Base-by-base conservation (phyloP, 2,797 vertebrate species). In the Chelon auratus region DNA sequence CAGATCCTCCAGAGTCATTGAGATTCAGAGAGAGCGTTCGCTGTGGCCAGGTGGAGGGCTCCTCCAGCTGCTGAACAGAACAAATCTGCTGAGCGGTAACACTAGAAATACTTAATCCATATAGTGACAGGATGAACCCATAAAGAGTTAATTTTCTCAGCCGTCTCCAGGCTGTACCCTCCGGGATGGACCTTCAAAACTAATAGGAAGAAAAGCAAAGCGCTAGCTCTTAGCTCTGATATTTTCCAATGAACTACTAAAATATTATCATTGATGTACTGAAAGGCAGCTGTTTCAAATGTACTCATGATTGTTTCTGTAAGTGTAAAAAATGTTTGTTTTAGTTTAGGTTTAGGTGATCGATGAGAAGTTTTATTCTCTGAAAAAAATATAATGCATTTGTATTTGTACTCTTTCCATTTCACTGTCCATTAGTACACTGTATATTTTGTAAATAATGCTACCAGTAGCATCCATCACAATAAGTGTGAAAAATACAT, bases 1-100 rank as follows among this genome's bases (percentile, higher is more conserved):
- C 94, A 91, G 91, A 95, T 95, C 92, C 82, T 96, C 94, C 89
- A 90, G 91, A 95, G 95, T 95, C 94, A 95, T 96, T 97, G 93
- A 95, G 94, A 96, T 96, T 94, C 93, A 92, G 93, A 92, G 92
- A 37, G 92, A 92, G 95, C 92, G 91, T 91, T 92, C 93, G 93
- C 91, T 92, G 89, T 87, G 92, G 88, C 92, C 92, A 92, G 86
- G 75, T 75, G 86, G 92, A 91, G 92, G 87, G 87, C 90, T 90
- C 90, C 93, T 78, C 93, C 94, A 95, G 94, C 94, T 95, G 94
- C 93, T 92, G 84, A 95, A 92, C 94, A 95, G 94, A 92, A 91
- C 94, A 95, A 84, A 93, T 94, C 88, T 93, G 91, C 73, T 91
- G 75, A 87, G 59, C 89, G 92, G 92, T 87, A 91, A 94, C 92